Conservation (phyloP, 2,888 invertebrate genomes). For the Beris morrisii region DNA sequence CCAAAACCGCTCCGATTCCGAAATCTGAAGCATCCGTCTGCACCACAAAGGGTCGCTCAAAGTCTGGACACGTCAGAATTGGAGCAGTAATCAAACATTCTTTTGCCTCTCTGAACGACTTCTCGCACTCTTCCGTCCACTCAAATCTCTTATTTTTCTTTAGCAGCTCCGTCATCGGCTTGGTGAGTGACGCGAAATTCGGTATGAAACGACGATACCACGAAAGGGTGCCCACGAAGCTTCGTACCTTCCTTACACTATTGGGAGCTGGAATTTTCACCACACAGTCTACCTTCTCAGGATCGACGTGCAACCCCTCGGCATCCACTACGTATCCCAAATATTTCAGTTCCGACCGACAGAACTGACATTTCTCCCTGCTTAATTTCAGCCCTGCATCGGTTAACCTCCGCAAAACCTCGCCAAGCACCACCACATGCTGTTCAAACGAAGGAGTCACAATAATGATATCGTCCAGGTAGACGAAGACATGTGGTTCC, state of each 20-base stretch:
- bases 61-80: conserved; percentile 14
- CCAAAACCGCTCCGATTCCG: conserved; percentile 16
- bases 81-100: conserved; percentile 5
- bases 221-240: conserved; percentile 21
- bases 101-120: background rate
- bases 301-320: conserved; percentile 6
- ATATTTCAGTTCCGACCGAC: conserved; percentile 14
- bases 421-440: conserved; percentile 5
- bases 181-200: conserved; percentile 4
- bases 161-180: background rate
- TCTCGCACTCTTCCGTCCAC: conserved; percentile 4
- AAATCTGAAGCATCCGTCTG: conserved; percentile 23
- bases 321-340: conserved; percentile 19
- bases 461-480: conserved; percentile 28
- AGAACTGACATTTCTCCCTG: conserved; percentile 15
- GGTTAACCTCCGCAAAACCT: conserved; percentile 7
- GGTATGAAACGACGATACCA: conserved; percentile 23
- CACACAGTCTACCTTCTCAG: conserved; percentile 17
- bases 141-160: conserved; percentile 8
- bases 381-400: conserved; percentile 2
- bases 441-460: conserved; percentile 12
- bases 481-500: conserved; percentile 33
- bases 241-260: background rate
- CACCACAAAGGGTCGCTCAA: conserved; percentile 1
- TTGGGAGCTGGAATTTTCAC: background rate